These are phyloP conservation scores for Centropyge bicolor DNA, from an alignment of 2,797 vertebrate species.

Conservation along the genomic window DNA sequence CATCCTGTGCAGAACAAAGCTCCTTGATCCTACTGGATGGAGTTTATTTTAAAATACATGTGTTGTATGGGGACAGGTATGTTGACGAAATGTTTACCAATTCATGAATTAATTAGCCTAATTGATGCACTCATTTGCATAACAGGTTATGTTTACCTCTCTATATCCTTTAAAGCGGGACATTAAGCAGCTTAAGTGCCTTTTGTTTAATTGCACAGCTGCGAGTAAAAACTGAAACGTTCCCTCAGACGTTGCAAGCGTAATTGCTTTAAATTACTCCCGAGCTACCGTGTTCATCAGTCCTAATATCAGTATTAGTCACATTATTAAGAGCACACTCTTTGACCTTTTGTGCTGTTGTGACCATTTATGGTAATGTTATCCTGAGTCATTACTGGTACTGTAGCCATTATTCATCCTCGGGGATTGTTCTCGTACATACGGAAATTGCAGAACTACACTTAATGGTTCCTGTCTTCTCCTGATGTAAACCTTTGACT, in stretches of 20 bases:
- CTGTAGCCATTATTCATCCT: constrained; percentile 64
- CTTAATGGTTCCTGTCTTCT: constrained; percentile 68
- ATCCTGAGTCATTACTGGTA: constrained; percentile 68
- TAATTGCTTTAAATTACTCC: constrained; percentile 59
- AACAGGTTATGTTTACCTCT: constrained; percentile 52
- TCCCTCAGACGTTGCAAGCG: constrained; percentile 25
- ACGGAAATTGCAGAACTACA: constrained; percentile 54
- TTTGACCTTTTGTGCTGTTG: constrained; percentile 52
- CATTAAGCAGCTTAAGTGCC: constrained; percentile 62
- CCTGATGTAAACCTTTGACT: constrained; percentile 60
- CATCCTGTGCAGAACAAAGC: not conserved
- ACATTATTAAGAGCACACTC: constrained; percentile 52
- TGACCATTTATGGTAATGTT: constrained; percentile 55
- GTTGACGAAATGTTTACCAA: constrained; percentile 49
- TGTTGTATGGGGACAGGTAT: constrained; percentile 21
- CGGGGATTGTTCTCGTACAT: constrained; percentile 51
- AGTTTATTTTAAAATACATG: constrained; percentile 2
- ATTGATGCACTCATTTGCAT: constrained; percentile 54
- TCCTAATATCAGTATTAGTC: constrained; percentile 57
- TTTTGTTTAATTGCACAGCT: constrained; percentile 66
- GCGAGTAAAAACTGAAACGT: constrained; percentile 58
- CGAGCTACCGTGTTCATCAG: constrained; percentile 31
- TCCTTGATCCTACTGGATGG: too few relatives aligned
- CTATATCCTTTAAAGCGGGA: constrained; percentile 43
- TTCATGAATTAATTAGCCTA: constrained; percentile 43